A percentile compares a stretch with the other conserved stretches of the same genome.
These are phyloP conservation scores for Leucoraja ocellata DNA, from an alignment of 2,797 vertebrate genomes.

Conservation along the genomic window DNA sequence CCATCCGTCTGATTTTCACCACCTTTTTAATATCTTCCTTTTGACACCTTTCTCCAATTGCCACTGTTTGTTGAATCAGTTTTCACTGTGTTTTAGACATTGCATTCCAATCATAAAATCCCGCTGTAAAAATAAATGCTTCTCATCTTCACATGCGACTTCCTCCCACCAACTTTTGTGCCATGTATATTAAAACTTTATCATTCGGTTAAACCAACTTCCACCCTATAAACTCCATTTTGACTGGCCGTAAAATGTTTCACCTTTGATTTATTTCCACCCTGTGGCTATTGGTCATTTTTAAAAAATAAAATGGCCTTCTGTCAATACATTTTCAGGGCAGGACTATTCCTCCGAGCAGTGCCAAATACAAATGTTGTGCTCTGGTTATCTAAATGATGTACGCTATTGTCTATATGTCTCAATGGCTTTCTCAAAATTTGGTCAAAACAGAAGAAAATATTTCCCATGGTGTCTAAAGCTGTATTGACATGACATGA, in stretches of 20 bases:
- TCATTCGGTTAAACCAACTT: neutral
- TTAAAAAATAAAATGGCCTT: neutral
- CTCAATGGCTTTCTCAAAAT: neutral
- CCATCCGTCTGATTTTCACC: neutral
- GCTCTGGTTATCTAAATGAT: neutral
- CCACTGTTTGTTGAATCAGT: neutral
- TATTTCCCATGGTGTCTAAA: neutral
- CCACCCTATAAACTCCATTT: neutral
- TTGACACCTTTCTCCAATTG: neutral
- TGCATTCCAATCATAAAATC: neutral
- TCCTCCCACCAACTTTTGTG: neutral
- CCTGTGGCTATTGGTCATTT: neutral
- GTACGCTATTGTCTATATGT: neutral
- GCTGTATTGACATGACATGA: neutral
- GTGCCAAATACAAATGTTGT: neutral
- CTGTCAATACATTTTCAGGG: neutral
- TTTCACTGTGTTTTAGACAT: neutral
- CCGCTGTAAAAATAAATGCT: neutral
- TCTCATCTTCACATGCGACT: neutral
- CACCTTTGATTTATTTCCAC: neutral
- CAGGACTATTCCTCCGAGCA: neutral
- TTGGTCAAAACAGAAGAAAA: slow-evolving; percentile 29
- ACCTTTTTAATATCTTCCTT: neutral
- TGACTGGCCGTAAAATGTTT: neutral
- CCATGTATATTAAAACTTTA: neutral